Evolutionary conservation across 64 coral and sea anemone species (phyloP).

Genomic region (Dendronephthya gigantea): DNA sequence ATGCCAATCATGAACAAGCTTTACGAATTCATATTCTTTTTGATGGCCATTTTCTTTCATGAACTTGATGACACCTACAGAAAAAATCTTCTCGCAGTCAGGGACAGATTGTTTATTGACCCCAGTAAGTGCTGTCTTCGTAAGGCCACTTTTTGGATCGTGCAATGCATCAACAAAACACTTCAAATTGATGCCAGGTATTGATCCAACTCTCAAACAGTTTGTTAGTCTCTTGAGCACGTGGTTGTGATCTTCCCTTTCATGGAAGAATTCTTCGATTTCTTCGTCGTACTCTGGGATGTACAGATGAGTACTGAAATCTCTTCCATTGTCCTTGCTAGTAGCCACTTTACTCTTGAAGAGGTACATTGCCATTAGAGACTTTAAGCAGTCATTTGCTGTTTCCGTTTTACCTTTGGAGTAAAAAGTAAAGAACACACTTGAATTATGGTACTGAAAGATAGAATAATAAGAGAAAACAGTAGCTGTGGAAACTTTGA

Average conservation of each 20-base stretch:
- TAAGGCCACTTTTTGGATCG: slow-evolving; percentile 34
- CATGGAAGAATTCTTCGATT: slow-evolving; percentile 13
- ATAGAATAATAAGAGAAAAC: too few species aligned
- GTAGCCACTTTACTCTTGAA: not conserved
- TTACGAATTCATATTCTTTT: slow-evolving; percentile 14
- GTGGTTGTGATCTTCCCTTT: slow-evolving; percentile 60
- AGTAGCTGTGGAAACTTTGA: too few species aligned
- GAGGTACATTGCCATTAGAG: not conserved
- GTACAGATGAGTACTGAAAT: slow-evolving; percentile 53
- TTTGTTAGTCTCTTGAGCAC: slow-evolving; percentile 37
- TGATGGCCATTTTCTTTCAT: slow-evolving; percentile 2
- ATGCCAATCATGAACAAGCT: slow-evolving; percentile 29
- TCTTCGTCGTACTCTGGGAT: slow-evolving; percentile 25
- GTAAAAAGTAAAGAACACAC: too few species aligned
- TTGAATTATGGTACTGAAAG: too few species aligned
- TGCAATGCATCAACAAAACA: slow-evolving; percentile 20
- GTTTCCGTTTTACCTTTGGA: not conserved
- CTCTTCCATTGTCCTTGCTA: slow-evolving; percentile 2
- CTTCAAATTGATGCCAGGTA: not conserved
- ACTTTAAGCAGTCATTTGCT: not conserved
- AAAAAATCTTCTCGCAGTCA: slow-evolving; percentile 45
- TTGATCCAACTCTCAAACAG: slow-evolving; percentile 7
- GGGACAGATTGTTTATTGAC: slow-evolving; percentile 39
- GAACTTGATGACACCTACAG: slow-evolving; percentile 23
- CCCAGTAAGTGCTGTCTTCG: slow-evolving; percentile 45